Base-by-base conservation (phyloP, 2,797 vertebrate species). In the Lindbergichthys nudifrons region DNA sequence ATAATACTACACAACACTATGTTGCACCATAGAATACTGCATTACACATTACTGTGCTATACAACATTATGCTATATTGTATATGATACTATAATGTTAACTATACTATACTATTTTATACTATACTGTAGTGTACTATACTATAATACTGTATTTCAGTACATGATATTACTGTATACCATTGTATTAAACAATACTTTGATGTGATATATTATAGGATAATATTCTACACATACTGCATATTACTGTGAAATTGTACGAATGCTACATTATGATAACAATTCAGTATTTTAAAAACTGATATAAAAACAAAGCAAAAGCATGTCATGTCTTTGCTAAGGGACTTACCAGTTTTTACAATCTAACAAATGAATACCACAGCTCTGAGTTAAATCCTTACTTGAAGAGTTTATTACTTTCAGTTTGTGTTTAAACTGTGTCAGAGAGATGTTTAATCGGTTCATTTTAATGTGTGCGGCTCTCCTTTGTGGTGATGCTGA, bases 371-470 rank as follows among this genome's bases (percentile, higher is more conserved):
- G 26, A 48, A 4, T 32, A n/a, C 41, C 62, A 7, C 12, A 50
- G 21, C 13, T 50, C 48, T 74, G 32, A 51, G 36, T 32, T 10
- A 5, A 51, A 65, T 4, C 3, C 36, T 16, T 5, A 56, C 39
- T 61, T 11, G 47, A 5, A 67, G 42, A 13, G 3, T 11, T 45
- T 5, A n/a, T 47, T 6, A 51, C 36, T 46, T 19, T 4, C 14
- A 54, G 10, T 5, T 54, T 1, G 42, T 32, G 32, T 50, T 19
- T 39, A 65, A 48, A 46, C 3, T 30, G 41, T 51, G 47, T 56
- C 36, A 58, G 47, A n/a, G 52, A 66, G 9, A 2, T 56, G 53
- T 32, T 50, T n/a, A 75, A 45, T 79, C 23, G 56, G 43, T 63
- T 67, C 11, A 15, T 12, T 54, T 32, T 56, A 42, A 70, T 65